These are phyloP conservation scores for Ypsolopha scabrella DNA, from an alignment of 2,888 invertebrate species.

Conservation along the genomic window DNA sequence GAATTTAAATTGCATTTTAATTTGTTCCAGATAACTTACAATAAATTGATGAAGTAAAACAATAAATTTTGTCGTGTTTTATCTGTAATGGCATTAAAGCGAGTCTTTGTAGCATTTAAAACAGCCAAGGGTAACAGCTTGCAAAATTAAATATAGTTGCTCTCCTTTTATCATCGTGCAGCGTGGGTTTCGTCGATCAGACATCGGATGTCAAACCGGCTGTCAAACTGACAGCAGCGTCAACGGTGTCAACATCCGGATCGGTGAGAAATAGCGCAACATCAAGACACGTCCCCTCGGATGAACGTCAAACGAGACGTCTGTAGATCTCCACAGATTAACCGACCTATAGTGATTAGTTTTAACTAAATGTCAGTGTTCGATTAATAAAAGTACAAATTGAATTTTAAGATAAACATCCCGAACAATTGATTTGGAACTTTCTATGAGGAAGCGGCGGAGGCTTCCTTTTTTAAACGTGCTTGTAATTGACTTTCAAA, in stretches of 20 bases:
- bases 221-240: slow-evolving; percentile 25
- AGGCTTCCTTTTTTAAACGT: neutral
- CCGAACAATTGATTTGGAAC: neutral
- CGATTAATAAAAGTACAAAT: slow-evolving; percentile 1
- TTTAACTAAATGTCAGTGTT: slow-evolving; percentile 3
- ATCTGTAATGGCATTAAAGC: neutral
- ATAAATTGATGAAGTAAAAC: neutral
- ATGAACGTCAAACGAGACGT: slow-evolving; percentile 2
- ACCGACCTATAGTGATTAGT: neutral
- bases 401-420: slow-evolving; percentile 2
- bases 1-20: slow-evolving; percentile 52
- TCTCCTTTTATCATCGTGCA: neutral
- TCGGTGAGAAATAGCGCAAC: slow-evolving; percentile 1
- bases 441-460: neutral
- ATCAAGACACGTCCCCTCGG: neutral
- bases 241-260: slow-evolving; percentile 25
- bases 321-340: slow-evolving; percentile 1
- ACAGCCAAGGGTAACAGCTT: slow-evolving; percentile 12
- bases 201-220: slow-evolving; percentile 24
- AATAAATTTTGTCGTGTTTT: neutral
- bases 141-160: slow-evolving; percentile 2
- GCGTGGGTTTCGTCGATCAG: slow-evolving; percentile 2
- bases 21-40: slow-evolving; percentile 32
- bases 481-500: neutral
- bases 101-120: slow-evolving; percentile 3